phyloP scores from a whole-genome alignment of 2,113 vertebrate genomes.

The Oplegnathus fasciatus region DNA sequence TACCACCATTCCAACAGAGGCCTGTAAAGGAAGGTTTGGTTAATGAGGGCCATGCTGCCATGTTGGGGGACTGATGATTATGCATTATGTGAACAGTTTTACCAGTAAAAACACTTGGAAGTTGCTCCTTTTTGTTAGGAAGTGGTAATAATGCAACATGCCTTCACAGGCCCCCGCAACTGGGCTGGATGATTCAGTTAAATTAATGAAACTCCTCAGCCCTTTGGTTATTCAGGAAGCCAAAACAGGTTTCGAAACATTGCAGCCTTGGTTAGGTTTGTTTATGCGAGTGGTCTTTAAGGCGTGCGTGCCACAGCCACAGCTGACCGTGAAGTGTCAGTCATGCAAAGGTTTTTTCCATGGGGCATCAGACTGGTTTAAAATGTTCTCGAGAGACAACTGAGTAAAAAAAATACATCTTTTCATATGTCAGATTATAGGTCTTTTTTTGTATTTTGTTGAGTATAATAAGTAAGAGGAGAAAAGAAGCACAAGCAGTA shows the following conservation, averaged over 20 bases:
- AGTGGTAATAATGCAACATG: background rate
- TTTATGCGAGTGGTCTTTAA: background rate
- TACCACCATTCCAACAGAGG: background rate
- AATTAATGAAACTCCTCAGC: background rate
- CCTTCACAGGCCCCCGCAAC: background rate
- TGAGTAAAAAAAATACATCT: background rate
- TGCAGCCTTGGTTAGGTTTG: background rate
- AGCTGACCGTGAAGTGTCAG: conserved; percentile 10
- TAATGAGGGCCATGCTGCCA: too few relatives aligned
- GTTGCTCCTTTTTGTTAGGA: background rate
- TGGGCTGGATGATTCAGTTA: background rate
- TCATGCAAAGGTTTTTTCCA: background rate
- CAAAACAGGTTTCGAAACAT: background rate
- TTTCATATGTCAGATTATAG: background rate
- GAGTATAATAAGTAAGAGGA: background rate
- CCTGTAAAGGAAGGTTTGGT: background rate
- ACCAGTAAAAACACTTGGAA: too few relatives aligned
- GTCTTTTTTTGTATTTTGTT: background rate
- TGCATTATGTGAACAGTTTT: too few relatives aligned
- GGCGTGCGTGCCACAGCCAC: background rate
- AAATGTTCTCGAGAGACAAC: background rate
- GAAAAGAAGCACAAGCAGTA: background rate
- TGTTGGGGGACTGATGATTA: too few relatives aligned
- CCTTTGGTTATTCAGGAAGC: background rate
- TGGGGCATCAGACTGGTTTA: background rate